phyloP scores from a whole-genome alignment of 2,113 vertebrate genomes.

The Solenodon paradoxus region DNA sequence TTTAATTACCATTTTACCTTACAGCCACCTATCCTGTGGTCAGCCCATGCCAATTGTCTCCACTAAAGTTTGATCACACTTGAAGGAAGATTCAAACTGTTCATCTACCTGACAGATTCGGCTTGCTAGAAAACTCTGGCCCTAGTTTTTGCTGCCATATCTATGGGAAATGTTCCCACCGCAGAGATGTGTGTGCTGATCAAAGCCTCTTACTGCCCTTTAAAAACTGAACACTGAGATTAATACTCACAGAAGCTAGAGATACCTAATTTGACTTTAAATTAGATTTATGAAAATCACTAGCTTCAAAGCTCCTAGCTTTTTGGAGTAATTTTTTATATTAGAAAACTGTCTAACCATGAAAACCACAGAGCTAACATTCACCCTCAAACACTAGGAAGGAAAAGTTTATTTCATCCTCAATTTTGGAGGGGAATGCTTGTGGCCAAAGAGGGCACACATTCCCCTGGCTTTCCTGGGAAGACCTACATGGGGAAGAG shows the following conservation, averaged over 20 bases:
- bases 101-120: background rate
- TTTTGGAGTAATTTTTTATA: background rate
- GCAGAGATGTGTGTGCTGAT: background rate
- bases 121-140: background rate
- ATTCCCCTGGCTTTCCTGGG: background rate
- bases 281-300: background rate
- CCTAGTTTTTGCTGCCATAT: background rate
- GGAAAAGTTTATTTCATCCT: background rate
- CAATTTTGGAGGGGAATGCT: background rate
- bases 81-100: background rate
- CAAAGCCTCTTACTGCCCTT: background rate
- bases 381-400: background rate
- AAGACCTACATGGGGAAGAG: background rate
- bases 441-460: background rate
- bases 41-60: background rate
- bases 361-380: background rate
- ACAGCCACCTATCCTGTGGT: background rate
- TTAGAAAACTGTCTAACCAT: background rate
- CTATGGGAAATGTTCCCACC: background rate
- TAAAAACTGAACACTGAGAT: background rate
- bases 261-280: background rate
- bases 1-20: no score
- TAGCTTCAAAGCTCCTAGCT: background rate
- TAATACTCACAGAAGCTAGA: background rate
- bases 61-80: background rate